Percentiles rank a stretch among this genome's conserved stretches.
These are phyloP conservation scores for Acrossocheilus fasciatus DNA, from an alignment of 2,797 vertebrate species.

Conservation along the genomic window DNA sequence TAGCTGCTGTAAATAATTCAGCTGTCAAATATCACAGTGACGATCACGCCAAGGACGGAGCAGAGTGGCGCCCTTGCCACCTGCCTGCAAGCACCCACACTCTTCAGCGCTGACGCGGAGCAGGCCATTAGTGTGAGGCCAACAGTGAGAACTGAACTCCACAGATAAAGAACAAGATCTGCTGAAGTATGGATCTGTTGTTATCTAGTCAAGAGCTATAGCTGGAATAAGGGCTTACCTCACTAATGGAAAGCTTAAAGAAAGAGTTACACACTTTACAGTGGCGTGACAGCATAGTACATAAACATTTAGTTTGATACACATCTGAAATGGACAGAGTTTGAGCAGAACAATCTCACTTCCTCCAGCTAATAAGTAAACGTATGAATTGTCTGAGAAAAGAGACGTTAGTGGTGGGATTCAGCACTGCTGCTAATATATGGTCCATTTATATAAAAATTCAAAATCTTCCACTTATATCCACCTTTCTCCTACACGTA, in stretches of 20 bases:
- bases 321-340: slow-evolving; percentile 27
- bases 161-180: slow-evolving; percentile 48
- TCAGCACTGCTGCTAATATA: slow-evolving; percentile 35
- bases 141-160: slow-evolving; percentile 44
- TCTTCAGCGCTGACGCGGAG: slow-evolving; percentile 26
- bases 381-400: slow-evolving; percentile 28
- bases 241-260: slow-evolving; percentile 47
- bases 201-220: slow-evolving; percentile 41
- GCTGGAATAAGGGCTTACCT: slow-evolving; percentile 35
- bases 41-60: slow-evolving; percentile 73
- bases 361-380: slow-evolving; percentile 9
- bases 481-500: not conserved
- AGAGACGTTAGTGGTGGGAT: slow-evolving; percentile 22
- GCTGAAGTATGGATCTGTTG: slow-evolving; percentile 44
- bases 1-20: slow-evolving; percentile 81
- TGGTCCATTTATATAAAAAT: slow-evolving; percentile 36
- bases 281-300: slow-evolving; percentile 9
- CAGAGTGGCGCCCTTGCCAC: slow-evolving; percentile 69
- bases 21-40: slow-evolving; percentile 76
- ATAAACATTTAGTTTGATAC: slow-evolving; percentile 54
- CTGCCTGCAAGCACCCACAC: slow-evolving; percentile 62
- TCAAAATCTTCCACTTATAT: not conserved
- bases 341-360: slow-evolving; percentile 32
- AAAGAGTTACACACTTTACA: slow-evolving; percentile 41
- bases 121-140: slow-evolving; percentile 58